Conservation (phyloP, 2,888 invertebrate species). For the Eupithecia exiguata region DNA sequence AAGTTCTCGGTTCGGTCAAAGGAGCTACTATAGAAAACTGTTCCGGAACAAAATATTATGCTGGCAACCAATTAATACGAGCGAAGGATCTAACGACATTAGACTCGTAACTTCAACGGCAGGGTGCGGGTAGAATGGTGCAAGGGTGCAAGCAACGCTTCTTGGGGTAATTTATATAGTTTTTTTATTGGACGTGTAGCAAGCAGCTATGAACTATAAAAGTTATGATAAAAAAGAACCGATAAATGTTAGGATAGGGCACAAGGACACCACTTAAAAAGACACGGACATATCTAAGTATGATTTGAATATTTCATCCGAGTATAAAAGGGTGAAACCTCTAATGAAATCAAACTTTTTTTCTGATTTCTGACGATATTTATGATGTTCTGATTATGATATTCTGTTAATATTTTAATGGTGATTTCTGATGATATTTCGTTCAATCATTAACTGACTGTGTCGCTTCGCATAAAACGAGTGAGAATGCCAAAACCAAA, state of each 20-base stretch:
- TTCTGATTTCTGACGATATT: neutral
- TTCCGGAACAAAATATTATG: constrained; percentile 29
- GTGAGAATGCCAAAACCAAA: neutral
- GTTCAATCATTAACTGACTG: neutral
- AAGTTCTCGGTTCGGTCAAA: neutral
- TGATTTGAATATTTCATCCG: neutral
- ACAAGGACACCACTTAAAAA: neutral
- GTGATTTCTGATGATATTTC: neutral
- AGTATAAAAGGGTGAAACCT: neutral
- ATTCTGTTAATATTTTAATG: no score
- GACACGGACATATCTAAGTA: neutral
- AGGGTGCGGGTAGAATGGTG: neutral
- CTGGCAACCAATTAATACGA: constrained; percentile 42
- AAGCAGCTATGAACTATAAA: neutral
- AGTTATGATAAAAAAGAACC: neutral
- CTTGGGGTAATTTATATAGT: neutral
- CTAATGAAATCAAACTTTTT: neutral
- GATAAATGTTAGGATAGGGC: neutral
- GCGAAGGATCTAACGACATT: constrained; percentile 20
- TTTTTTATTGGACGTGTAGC: neutral
- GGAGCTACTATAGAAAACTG: neutral
- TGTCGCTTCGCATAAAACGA: neutral
- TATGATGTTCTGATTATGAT: no score
- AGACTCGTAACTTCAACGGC: neutral
- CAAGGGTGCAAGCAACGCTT: neutral